Evolutionary conservation across 1,140 invertebrate species (phyloP), one percentile per base, ranked within the genome.

Genomic region (Anadara kagoshimensis): DNA sequence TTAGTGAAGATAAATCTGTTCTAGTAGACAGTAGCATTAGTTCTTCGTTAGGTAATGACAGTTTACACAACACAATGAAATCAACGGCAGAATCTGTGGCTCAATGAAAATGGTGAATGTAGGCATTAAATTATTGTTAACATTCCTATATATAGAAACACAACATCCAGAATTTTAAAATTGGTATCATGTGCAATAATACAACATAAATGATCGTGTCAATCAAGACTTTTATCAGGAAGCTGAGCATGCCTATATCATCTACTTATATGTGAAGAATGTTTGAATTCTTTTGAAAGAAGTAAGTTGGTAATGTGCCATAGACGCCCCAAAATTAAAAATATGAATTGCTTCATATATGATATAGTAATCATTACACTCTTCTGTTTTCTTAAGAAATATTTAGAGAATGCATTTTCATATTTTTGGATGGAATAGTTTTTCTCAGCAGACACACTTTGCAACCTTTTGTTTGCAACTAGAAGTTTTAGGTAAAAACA

Each of bases 1-100:
- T 47, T 59, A 54, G 47, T 61, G 29, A 59, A 59, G n/a, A 29
- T 41, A 41, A 59, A 36, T 41, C 36, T 41, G 43, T 41, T 14
- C 43, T 69, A 69, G 36, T 57, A 26, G 61, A 63, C 8, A 63
- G 61, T 63, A 63, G 47, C 29, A 63, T 49, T 16, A 63, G 44
- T 63, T 63, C n/a, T n/a, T n/a, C 54, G 20, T 14, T 43, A 61
- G 22, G 43, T 22, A 44, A 41, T 44, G 24, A 24, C 29, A 63
- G 22, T 26, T 44, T n/a, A 24, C 49, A 44, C 8, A 24, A 26
- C 18, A 24, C 45, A 29, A 16, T 49, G 11, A 36, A 41, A 41
- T 41, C 26, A 59, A 41, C n/a, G 7, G 14, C n/a, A 24, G 14
- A 24, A 49, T 49, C 22, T 56, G 14, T 56, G 5, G 26, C n/a